phyloP scores from a whole-genome alignment of 2,113 vertebrate species.

The Oreochromis niloticus region DNA sequence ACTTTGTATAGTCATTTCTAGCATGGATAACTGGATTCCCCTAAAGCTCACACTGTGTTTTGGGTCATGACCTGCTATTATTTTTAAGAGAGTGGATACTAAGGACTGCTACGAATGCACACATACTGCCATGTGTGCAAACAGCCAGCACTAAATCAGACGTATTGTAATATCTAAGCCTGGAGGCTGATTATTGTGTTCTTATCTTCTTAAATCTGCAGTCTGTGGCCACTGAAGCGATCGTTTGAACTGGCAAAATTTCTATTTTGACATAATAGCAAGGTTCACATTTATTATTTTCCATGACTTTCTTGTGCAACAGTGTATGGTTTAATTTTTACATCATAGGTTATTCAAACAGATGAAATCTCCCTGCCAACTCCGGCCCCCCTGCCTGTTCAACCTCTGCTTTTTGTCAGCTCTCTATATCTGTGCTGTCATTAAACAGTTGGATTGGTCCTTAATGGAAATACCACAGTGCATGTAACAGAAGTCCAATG shows the following conservation, averaged over 20 bases:
- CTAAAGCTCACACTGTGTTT: not conserved
- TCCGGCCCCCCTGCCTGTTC: slow-evolving; percentile 40
- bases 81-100: not conserved
- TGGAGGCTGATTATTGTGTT: not conserved
- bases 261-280: slow-evolving; percentile 17
- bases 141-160: not conserved
- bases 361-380: slow-evolving; percentile 32
- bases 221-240: not conserved
- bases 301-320: slow-evolving; percentile 17
- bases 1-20: not conserved
- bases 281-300: slow-evolving; percentile 43
- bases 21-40: not conserved
- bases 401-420: slow-evolving; percentile 39
- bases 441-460: slow-evolving; percentile 36
- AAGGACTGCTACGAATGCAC: not conserved
- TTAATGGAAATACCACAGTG: slow-evolving; percentile 33
- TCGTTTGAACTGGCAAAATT: not conserved
- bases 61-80: not conserved
- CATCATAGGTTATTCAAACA: slow-evolving; percentile 59
- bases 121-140: not conserved
- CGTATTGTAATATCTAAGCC: not conserved
- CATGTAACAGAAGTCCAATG: slow-evolving; percentile 15
- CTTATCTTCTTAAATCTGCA: not conserved
- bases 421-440: slow-evolving; percentile 27
- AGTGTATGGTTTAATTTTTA: slow-evolving; percentile 25